Base-by-base conservation (phyloP, 1,140 invertebrate species). In the Tetragonula clypearis region DNA sequence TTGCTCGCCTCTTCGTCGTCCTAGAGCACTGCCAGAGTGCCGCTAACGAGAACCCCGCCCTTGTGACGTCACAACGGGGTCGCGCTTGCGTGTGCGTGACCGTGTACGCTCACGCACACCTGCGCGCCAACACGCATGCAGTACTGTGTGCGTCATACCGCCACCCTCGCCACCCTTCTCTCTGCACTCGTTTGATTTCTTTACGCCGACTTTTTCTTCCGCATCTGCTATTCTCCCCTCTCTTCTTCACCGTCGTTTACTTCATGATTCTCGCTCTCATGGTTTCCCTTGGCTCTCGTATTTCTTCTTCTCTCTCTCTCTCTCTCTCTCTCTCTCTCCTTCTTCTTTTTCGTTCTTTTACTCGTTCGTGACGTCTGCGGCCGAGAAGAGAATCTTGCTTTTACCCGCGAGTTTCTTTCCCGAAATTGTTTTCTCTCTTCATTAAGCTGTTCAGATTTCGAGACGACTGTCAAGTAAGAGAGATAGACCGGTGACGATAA, bases 31-130 rank as follows among this genome's bases (percentile, higher is more conserved):
- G 88, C 56, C 74, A 87, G 90, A 92, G 82, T 91, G 86, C 90
- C 88, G 91, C 92, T 94, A 94, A 94, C 93, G 91, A 94, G 85
- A 85, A 94, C 94, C 93, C 93, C 94, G 93, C 94, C 94, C 94
- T 94, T 93, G 91, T 94, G 93, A 94, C 94, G 94, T 94, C 93
- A 94, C 74, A 56, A n/a, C 71, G 56, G 41, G 53, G 30, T 9
- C 77, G 91, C 92, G 92, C 91, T 87, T 88, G 89, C 85, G 89
- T 91, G 86, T 92, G 90, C 88, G 87, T 90, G 86, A 55, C 65
- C 76, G 82, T 88, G 35, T 68, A 72, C 65, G 23, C 35, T 23
- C 68, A 75, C 86, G 84, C 78, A 85, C 86, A 87, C 84, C 69
- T 49, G 21, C 12, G 41, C 66, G 66, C 26, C 35, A 71, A 72